Percentiles rank a stretch among this genome's conserved stretches.
Evolutionary conservation across 2,888 invertebrate species (phyloP).

Genomic region (Metallyticus violacea): DNA sequence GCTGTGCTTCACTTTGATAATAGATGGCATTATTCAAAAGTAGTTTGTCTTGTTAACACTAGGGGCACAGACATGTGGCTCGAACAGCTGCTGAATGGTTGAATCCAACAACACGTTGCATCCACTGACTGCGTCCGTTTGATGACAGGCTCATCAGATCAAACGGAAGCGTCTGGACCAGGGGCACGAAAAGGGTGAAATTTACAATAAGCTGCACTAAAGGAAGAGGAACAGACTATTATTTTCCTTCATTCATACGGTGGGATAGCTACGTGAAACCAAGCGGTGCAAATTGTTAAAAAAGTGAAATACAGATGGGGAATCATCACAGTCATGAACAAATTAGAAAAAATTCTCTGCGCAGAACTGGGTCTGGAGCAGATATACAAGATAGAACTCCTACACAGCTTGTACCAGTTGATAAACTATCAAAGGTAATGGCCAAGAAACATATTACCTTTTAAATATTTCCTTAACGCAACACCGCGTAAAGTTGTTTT

Average conservation of each 20-base stretch:
- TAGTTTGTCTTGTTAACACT: neutral
- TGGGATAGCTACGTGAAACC: neutral
- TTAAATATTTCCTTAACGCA: neutral
- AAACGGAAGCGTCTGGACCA: neutral
- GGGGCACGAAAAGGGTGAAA: neutral
- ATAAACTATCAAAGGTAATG: constrained; percentile 70
- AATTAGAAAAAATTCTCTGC: neutral
- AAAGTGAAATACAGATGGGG: constrained; percentile 9
- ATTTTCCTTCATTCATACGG: neutral
- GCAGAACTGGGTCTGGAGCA: neutral
- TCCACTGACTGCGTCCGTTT: neutral
- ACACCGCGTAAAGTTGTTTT: neutral
- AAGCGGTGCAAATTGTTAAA: neutral
- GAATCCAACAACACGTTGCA: neutral
- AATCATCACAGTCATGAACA: constrained; percentile 38
- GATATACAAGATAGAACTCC: constrained; percentile 39
- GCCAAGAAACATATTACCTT: neutral
- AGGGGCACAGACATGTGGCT: neutral
- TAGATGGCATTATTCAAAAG: neutral
- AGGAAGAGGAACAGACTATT: neutral
- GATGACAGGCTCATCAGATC: neutral
- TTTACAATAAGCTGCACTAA: neutral
- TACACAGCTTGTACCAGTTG: constrained; percentile 67
- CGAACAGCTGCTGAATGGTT: neutral
- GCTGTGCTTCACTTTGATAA: neutral